Percentiles rank a stretch among this genome's conserved stretches.
Conservation (phyloP, 1,140 invertebrate genomes). For the Drosophila orena region DNA sequence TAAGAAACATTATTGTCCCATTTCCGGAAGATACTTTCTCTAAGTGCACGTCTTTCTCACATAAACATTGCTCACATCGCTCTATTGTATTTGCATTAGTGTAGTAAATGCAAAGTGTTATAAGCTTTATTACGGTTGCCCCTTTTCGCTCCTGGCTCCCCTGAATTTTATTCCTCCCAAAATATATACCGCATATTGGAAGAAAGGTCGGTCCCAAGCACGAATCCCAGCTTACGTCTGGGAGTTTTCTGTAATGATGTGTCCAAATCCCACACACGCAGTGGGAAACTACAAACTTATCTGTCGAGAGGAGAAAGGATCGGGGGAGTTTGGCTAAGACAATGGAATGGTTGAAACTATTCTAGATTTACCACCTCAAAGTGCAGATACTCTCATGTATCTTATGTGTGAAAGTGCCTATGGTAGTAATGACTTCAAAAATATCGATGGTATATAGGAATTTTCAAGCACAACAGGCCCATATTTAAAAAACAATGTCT, state of each 20-base stretch:
- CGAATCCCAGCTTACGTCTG: conserved; percentile 53
- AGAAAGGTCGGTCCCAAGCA: conserved; percentile 46
- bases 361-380: not conserved
- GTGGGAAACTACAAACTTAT: conserved; percentile 42
- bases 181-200: conserved; percentile 3
- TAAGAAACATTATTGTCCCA: too few species aligned
- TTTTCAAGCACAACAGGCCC: too few species aligned
- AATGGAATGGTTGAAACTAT: conserved; percentile 9
- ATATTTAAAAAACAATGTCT: too few species aligned
- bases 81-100: conserved; percentile 82
- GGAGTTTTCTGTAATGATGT: conserved; percentile 80
- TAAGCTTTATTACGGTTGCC: conserved; percentile 78
- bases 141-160: not conserved
- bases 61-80: conserved; percentile 7
- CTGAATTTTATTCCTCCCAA: conserved; percentile 9
- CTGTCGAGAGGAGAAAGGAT: conserved; percentile 8
- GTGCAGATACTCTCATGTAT: conserved; percentile 7
- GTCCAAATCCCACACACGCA: conserved; percentile 66
- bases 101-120: conserved; percentile 83
- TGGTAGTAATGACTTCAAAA: too few species aligned
- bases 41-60: not conserved
- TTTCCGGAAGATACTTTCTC: not conserved
- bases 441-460: too few species aligned
- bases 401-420: not conserved
- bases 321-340: conserved; percentile 7